Conservation (phyloP, 1,140 invertebrate genomes). For the Neuroterus valhalla region DNA sequence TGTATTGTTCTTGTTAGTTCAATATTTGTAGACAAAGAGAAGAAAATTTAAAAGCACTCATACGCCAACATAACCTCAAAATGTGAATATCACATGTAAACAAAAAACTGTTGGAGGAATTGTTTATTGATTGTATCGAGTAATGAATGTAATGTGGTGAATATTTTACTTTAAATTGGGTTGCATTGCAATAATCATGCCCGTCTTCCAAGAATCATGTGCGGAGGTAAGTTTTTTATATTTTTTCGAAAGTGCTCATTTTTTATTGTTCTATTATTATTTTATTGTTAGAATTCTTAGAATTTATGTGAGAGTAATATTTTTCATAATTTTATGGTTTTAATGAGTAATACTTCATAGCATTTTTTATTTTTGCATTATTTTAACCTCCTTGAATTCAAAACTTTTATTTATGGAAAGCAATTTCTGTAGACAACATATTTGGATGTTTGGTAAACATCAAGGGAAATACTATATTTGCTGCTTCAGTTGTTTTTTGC, state of each 20-base stretch:
- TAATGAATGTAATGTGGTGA: not conserved
- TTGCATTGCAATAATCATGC: constrained; percentile 53
- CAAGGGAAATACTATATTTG: too few species aligned
- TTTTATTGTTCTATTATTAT: not conserved
- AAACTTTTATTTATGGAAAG: not conserved
- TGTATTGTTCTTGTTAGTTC: not conserved
- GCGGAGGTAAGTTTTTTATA: constrained; percentile 58
- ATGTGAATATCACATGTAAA: not conserved
- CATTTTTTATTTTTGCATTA: constrained; percentile 3
- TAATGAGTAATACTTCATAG: not conserved
- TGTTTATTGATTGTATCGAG: not conserved
- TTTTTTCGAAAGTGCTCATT: not conserved
- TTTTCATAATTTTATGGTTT: constrained; percentile 34
- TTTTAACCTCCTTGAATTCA: constrained; percentile 19
- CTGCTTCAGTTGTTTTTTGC: too few species aligned
- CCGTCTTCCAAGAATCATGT: constrained; percentile 70
- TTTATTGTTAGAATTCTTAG: too few species aligned
- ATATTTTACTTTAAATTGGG: not conserved
- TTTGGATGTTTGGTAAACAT: too few species aligned
- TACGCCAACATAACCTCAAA: constrained; percentile 6
- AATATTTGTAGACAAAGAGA: not conserved
- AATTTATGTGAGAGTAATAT: constrained; percentile 29
- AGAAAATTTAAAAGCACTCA: too few species aligned
- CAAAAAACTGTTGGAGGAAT: not conserved
- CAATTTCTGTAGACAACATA: too few species aligned